phyloP scores from a whole-genome alignment of 2,797 vertebrate genomes.

The Apogon talboti region DNA sequence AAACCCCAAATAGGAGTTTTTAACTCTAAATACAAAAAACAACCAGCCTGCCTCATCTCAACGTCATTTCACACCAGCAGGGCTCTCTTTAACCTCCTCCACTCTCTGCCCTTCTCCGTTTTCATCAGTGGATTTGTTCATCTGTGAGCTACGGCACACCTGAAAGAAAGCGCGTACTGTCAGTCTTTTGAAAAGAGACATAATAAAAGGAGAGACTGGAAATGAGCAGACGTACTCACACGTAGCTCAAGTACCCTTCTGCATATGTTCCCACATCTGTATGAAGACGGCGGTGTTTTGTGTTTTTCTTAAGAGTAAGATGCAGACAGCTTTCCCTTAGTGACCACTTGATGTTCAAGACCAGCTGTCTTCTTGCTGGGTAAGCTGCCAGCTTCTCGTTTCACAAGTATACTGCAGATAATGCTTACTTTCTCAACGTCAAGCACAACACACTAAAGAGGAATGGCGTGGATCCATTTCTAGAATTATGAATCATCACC shows the following conservation, averaged over 20 bases:
- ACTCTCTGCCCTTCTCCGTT: constrained; percentile 20
- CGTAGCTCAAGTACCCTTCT: constrained; percentile 47
- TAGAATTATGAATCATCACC: neutral
- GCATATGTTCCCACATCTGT: constrained; percentile 33
- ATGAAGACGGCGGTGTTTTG: constrained; percentile 14
- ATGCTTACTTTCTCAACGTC: constrained; percentile 6
- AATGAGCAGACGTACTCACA: constrained; percentile 25
- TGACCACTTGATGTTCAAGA: constrained; percentile 25
- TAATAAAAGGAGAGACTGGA: constrained; percentile 32
- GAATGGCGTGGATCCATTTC: neutral
- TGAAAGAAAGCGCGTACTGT: constrained; percentile 24
- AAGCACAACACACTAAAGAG: neutral
- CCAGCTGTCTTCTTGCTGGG: constrained; percentile 17
- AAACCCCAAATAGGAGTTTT: constrained; percentile 40
- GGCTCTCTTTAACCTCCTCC: constrained; percentile 21
- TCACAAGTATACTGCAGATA: neutral
- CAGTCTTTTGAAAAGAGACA: constrained; percentile 29
- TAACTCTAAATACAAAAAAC: constrained; percentile 42
- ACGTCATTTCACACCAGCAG: constrained; percentile 16
- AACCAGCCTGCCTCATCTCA: constrained; percentile 17
- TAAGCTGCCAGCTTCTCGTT: constrained; percentile 20
- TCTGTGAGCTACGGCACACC: constrained; percentile 32
- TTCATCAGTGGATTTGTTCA: constrained; percentile 43
- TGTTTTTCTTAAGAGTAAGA: constrained; percentile 20
- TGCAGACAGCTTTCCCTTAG: constrained; percentile 29